phyloP scores from a whole-genome alignment of 1,140 invertebrate species.

The Dryas iulia region DNA sequence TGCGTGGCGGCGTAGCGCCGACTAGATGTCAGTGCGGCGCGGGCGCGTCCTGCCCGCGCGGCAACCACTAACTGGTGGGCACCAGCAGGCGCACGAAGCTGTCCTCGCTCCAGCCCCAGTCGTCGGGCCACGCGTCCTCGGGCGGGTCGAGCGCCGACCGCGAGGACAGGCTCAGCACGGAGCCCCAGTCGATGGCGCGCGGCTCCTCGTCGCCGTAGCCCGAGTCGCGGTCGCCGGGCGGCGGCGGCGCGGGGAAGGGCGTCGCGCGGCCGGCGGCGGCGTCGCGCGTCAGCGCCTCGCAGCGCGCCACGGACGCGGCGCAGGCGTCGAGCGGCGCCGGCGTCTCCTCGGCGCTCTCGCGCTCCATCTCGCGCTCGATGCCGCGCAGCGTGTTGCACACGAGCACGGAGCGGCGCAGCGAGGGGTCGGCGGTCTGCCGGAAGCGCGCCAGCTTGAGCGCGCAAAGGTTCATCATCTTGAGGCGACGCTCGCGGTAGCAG shows the following conservation, averaged over 20 bases:
- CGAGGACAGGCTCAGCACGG: conserved; percentile 91
- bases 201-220: conserved; percentile 90
- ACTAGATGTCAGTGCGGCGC: conserved; percentile 64
- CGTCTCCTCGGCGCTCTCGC: conserved; percentile 83
- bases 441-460: conserved; percentile 95
- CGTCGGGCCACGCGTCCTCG: conserved; percentile 83
- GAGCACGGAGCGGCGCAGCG: conserved; percentile 94
- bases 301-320: conserved; percentile 75
- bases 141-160: conserved; percentile 91
- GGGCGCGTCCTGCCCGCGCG: conserved; percentile 70
- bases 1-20: conserved; percentile 55
- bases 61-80: conserved; percentile 76
- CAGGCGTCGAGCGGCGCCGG: conserved; percentile 69
- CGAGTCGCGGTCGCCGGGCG: conserved; percentile 86
- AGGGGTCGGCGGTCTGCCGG: conserved; percentile 93
- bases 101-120: conserved; percentile 77
- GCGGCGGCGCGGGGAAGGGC: conserved; percentile 68
- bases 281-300: conserved; percentile 80
- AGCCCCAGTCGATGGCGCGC: conserved; percentile 93
- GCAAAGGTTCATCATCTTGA: conserved; percentile 94
- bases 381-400: conserved; percentile 96
- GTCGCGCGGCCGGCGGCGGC: conserved; percentile 76
- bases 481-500: conserved; percentile 90
- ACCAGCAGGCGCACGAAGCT: conserved; percentile 78
- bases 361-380: conserved; percentile 94